A percentile compares a stretch with the other conserved stretches of the same genome.
These are phyloP conservation scores for Pollicipes pollicipes DNA, from an alignment of 1,140 invertebrate species.

Conservation along the genomic window DNA sequence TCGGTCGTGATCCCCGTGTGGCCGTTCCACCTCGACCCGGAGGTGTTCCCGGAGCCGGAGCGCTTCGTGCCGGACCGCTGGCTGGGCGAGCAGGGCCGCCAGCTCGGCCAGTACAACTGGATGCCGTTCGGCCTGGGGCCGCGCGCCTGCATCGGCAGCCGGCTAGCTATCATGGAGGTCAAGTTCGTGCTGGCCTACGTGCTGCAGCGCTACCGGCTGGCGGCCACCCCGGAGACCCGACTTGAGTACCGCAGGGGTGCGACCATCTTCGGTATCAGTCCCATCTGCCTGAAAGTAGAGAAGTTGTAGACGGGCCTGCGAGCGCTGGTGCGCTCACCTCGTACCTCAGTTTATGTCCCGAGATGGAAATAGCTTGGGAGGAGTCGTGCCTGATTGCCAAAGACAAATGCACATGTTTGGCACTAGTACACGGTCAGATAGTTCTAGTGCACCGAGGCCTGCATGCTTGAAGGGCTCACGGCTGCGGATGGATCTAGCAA, in stretches of 20 bases:
- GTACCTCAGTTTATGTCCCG: too few relatives aligned
- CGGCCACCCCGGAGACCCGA: background rate
- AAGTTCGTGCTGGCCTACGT: background rate
- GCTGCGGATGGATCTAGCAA: too few relatives aligned
- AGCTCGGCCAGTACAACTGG: constrained; percentile 42
- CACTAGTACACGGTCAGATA: too few relatives aligned
- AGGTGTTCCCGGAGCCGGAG: constrained; percentile 46
- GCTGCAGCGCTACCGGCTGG: background rate
- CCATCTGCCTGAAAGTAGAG: background rate
- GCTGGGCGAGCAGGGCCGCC: constrained; percentile 35
- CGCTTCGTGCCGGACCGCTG: constrained; percentile 58
- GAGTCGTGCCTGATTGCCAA: too few relatives aligned
- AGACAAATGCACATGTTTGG: too few relatives aligned
- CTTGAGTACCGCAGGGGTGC: background rate
- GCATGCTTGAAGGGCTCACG: too few relatives aligned
- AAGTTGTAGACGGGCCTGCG: too few relatives aligned
- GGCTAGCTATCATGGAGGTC: background rate
- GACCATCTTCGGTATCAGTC: background rate
- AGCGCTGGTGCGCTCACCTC: too few relatives aligned
- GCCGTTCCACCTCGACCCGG: constrained; percentile 42
- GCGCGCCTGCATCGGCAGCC: constrained; percentile 44
- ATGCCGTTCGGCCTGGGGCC: constrained; percentile 55
- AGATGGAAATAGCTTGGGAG: too few relatives aligned
- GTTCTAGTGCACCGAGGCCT: too few relatives aligned
- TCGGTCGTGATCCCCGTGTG: constrained; percentile 7